phyloP scores from a whole-genome alignment of 2,888 invertebrate species.

The Malacosoma neustria region DNA sequence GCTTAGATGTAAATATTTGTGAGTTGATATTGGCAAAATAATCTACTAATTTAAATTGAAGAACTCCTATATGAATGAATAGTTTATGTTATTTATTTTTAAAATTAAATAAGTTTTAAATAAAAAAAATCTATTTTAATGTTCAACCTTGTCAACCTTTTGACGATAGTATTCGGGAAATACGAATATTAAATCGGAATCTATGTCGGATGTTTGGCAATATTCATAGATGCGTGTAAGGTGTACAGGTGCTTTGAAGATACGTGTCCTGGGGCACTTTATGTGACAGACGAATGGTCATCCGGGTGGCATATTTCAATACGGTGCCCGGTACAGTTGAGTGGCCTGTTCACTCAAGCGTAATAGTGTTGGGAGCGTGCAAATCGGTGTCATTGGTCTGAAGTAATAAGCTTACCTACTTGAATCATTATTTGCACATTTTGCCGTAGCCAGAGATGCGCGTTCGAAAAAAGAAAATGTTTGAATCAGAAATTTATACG shows the following conservation, averaged over 20 bases:
- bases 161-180: conserved; percentile 7
- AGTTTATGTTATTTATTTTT: no score
- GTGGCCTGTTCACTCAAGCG: conserved; percentile 37
- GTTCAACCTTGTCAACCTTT: no score
- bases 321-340: conserved; percentile 48
- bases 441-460: background rate
- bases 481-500: no score
- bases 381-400: conserved; percentile 39
- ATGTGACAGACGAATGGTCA: conserved; percentile 49
- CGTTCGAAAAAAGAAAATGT: no score
- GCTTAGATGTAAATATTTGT: no score
- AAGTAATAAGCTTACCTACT: conserved; percentile 13
- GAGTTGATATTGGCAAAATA: no score
- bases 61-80: no score
- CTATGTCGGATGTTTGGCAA: conserved; percentile 41
- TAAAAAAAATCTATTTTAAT: no score
- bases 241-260: conserved; percentile 44
- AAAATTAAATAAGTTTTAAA: no score
- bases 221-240: conserved; percentile 42
- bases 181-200: conserved; percentile 30
- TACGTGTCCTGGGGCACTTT: conserved; percentile 47
- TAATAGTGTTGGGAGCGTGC: conserved; percentile 35
- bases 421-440: background rate
- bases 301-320: conserved; percentile 59
- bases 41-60: no score